Base-by-base conservation (phyloP, 2,797 vertebrate species). In the Diplodus sargus region DNA sequence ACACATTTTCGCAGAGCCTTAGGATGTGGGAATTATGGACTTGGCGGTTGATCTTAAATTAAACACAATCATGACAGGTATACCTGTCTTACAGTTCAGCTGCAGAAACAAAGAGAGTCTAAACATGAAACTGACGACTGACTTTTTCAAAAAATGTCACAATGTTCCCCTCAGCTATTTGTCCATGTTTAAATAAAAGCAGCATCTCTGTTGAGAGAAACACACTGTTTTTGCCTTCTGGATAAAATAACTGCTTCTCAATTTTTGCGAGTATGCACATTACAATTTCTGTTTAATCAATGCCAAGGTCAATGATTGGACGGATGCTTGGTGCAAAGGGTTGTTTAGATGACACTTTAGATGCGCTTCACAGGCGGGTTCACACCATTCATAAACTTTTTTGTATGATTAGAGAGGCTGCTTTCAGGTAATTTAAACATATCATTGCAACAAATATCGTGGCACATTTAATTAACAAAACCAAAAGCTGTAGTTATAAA, bases 21-120 rank as follows among this genome's bases (percentile, higher is more conserved):
- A 28, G 22, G 47, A 66, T 75, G 52, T 60, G 39, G 48, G 22
- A 22, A 77, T 65, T 54, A 47, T n/a, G 59, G 30, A 58, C 47
- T 51, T 20, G 52, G 30, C 14, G 20, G 11, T 22, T 45, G 20
- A 12, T 75, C 48, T 59, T 13, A 9, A 39, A 39, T 1, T 28
- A 62, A 62, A 53, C 39, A 49, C 10, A 43, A 63, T 23, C 22
- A 20, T 51, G 43, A 51, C 17, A 58, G 28, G 3, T 25, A n/a
- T 23, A 49, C 14, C 30, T 53, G 16, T 20, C 15, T 15, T 22
- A 60, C 20, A 22, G 11, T 43, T 0, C 22, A 20, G 47, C 25
- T 42, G 58, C 4, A 25, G 43, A 25, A 15, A 49, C 17, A 49
- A 23, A 17, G 9, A 3, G 5, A 10, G 12, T 12, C 12, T 13